Conservation (phyloP, 2,888 invertebrate species). For the Pseudococcus longispinus region DNA sequence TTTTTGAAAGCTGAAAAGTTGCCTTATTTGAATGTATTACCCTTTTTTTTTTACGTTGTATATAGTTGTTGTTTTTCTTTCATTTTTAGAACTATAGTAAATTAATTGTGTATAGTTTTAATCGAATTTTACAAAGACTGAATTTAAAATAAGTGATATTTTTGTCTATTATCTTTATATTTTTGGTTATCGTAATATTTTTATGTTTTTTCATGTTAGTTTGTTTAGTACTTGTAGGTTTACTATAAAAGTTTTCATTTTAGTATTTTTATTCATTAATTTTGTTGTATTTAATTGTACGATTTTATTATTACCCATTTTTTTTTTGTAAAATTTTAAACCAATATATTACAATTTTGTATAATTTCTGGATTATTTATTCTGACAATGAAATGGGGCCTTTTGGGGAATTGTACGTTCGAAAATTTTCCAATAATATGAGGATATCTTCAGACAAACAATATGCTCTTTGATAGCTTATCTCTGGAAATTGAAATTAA, state of each 20-base stretch:
- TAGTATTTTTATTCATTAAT: background rate
- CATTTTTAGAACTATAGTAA: background rate
- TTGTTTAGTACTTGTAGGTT: background rate
- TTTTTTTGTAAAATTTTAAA: background rate
- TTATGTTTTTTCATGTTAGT: conserved; percentile 8
- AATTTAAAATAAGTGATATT: conserved; percentile 42
- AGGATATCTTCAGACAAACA: too few relatives aligned
- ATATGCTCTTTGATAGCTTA: too few relatives aligned
- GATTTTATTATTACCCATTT: background rate
- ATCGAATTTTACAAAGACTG: conserved; percentile 31
- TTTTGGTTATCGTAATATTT: background rate
- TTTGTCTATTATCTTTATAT: conserved; percentile 36
- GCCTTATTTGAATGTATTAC: conserved; percentile 33
- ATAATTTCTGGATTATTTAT: too few relatives aligned
- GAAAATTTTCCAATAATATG: too few relatives aligned
- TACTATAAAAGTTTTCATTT: background rate
- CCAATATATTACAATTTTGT: background rate
- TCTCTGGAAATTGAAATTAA: too few relatives aligned
- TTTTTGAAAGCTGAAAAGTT: conserved; percentile 30
- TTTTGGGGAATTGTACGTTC: too few relatives aligned
- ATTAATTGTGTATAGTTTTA: background rate
- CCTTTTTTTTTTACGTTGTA: background rate
- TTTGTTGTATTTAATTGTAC: background rate
- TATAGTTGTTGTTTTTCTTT: background rate
- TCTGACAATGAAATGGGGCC: too few relatives aligned